A percentile compares a stretch with the other conserved stretches of the same genome.
Conservation (phyloP, 2,888 invertebrate genomes). For the Allolobophora icterica region DNA sequence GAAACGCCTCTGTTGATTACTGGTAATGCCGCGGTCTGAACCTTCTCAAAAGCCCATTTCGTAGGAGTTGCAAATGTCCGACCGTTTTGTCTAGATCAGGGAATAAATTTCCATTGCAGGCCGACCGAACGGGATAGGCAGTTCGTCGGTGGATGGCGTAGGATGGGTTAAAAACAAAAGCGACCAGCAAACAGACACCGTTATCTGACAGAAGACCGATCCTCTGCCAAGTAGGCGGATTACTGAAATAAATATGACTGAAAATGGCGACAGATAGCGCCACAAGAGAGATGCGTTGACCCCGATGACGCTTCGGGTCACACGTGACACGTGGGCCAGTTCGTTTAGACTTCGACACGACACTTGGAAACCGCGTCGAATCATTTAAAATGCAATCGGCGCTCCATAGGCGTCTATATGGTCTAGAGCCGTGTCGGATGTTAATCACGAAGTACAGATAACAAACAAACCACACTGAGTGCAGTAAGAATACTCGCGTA, state of each 20-base stretch:
- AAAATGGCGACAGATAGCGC: background rate
- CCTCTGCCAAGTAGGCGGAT: background rate
- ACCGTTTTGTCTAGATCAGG: background rate
- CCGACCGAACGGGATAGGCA: background rate
- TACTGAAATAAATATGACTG: background rate
- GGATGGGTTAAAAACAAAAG: background rate
- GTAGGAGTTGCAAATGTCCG: background rate
- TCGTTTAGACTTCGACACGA: background rate
- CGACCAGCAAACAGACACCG: background rate
- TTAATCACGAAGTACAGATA: too few relatives aligned
- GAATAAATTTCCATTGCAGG: background rate
- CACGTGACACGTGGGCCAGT: background rate
- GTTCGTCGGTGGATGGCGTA: background rate
- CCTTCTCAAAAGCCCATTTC: background rate
- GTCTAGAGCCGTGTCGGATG: too few relatives aligned
- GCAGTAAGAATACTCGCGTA: too few relatives aligned
- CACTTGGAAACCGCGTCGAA: too few relatives aligned
- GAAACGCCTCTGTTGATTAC: background rate
- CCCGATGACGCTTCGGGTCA: background rate
- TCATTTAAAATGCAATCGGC: too few relatives aligned
- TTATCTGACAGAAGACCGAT: background rate
- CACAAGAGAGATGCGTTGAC: background rate
- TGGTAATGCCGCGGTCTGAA: background rate
- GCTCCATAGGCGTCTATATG: too few relatives aligned
- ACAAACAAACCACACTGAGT: too few relatives aligned